Evolutionary conservation across 2,888 invertebrate genomes (phyloP).

Genomic region (Lydus trimaculatus): DNA sequence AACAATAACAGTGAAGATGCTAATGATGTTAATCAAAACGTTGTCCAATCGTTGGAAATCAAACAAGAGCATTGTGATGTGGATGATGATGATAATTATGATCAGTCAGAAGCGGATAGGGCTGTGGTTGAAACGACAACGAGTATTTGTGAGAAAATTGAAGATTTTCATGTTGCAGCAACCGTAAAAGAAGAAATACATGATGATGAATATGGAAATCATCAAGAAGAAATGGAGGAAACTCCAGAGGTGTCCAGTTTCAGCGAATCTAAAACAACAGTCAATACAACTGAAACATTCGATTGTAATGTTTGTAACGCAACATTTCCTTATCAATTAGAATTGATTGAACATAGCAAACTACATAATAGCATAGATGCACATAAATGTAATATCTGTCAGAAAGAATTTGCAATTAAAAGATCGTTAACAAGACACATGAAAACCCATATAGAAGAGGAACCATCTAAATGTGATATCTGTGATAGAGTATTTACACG

Average conservation of each 20-base stretch:
- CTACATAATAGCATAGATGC: background rate
- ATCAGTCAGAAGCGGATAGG: background rate
- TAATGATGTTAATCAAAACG: background rate
- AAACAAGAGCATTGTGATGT: background rate
- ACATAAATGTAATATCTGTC: background rate
- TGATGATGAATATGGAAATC: background rate
- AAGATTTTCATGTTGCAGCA: background rate
- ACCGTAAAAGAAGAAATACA: background rate
- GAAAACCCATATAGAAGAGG: background rate
- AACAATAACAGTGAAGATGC: no score
- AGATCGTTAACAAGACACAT: background rate
- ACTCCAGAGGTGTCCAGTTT: background rate
- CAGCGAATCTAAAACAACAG: no score
- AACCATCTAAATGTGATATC: background rate
- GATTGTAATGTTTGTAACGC: background rate
- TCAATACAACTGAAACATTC: background rate
- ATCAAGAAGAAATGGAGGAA: background rate
- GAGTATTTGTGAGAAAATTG: background rate
- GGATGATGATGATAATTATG: background rate
- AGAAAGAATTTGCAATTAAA: background rate
- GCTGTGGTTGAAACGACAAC: background rate
- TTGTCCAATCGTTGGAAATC: background rate
- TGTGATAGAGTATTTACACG: background rate
- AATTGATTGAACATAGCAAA: background rate
- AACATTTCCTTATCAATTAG: background rate